A percentile compares a stretch with the other conserved stretches of the same genome.
These are phyloP conservation scores for Macrosiphum euphorbiae DNA, from an alignment of 2,888 invertebrate species.

Conservation along the genomic window DNA sequence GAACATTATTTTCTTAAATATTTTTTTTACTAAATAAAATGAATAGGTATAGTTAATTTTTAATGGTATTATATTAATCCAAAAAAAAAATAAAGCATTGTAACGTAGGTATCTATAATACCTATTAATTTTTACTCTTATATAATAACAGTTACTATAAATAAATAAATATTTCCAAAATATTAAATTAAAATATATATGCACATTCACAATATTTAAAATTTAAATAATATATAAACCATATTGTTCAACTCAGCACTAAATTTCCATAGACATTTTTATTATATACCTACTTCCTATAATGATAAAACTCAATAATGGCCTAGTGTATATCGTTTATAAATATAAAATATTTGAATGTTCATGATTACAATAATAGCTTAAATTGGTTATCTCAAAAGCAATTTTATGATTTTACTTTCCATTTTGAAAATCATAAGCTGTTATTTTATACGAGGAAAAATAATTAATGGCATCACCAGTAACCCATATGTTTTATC, in stretches of 20 bases:
- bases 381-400: not conserved
- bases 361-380: not conserved
- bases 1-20: not conserved
- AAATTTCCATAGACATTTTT: not conserved
- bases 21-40: not conserved
- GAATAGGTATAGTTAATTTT: too few species aligned
- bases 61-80: not conserved
- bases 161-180: not conserved
- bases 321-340: not conserved
- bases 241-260: not conserved
- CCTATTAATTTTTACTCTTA: not conserved
- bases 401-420: not conserved
- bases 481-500: constrained; percentile 52
- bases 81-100: not conserved
- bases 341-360: not conserved
- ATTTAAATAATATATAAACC: not conserved
- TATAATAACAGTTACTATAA: not conserved
- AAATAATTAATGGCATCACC: constrained; percentile 55
- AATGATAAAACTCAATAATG: not conserved
- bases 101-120: not conserved
- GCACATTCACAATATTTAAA: not conserved
- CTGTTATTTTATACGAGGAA: not conserved
- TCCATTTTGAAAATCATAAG: not conserved
- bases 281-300: too few species aligned
- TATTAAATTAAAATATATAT: not conserved